Conservation (phyloP, 2,888 invertebrate genomes). For the Brachynemurus nebulosus region DNA sequence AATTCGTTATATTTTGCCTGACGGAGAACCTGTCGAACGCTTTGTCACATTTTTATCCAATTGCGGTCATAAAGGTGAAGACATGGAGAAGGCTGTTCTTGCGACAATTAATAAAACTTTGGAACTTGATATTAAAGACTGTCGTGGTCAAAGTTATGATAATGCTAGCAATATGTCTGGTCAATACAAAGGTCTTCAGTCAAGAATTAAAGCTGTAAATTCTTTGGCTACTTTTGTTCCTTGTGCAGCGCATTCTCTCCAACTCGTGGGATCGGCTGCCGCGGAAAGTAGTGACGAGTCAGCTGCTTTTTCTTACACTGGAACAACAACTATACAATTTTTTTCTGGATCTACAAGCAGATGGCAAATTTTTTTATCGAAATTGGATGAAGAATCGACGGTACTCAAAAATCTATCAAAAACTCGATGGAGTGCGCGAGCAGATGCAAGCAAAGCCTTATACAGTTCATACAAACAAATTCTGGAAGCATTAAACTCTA, state of each 20-base stretch:
- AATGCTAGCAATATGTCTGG: conserved; percentile 23
- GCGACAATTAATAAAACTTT: conserved; percentile 17
- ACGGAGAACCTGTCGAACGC: too few relatives aligned
- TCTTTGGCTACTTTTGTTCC: conserved; percentile 16
- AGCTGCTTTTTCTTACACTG: conserved; percentile 6
- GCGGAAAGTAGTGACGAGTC: conserved; percentile 10
- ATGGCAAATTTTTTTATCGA: conserved; percentile 8
- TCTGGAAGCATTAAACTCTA: too few relatives aligned
- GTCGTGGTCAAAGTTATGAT: conserved; percentile 21
- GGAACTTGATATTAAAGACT: conserved; percentile 11
- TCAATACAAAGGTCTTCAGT: conserved; percentile 21
- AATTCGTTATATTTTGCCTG: too few relatives aligned
- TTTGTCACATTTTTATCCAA: conserved; percentile 16
- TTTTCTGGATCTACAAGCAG: conserved; percentile 8
- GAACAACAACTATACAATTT: too few relatives aligned
- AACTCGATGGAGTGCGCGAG: too few relatives aligned
- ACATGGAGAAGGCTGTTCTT: conserved; percentile 13
- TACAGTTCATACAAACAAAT: too few relatives aligned
- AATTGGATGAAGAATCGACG: conserved; percentile 7
- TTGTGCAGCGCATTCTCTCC: conserved; percentile 18
- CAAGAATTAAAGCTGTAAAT: conserved; percentile 18
- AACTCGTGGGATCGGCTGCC: conserved; percentile 13
- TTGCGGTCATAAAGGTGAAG: conserved; percentile 17
- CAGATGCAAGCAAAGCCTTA: too few relatives aligned
- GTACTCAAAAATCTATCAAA: conserved; percentile 7